phyloP scores from a whole-genome alignment of 2,888 invertebrate genomes.

The Polydrusus pterygomalis region DNA sequence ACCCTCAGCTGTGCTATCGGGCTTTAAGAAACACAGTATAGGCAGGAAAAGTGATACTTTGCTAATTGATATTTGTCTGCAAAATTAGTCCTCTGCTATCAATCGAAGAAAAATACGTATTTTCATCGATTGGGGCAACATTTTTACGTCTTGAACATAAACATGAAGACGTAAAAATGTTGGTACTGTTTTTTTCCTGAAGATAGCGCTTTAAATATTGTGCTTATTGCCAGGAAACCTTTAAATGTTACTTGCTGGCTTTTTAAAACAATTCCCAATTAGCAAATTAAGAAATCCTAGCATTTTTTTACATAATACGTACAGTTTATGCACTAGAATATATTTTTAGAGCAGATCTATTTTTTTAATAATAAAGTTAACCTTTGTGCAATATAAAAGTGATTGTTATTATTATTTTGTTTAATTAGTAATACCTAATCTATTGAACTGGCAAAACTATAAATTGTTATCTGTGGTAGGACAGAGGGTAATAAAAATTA shows the following conservation, averaged over 20 bases:
- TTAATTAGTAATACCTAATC: background rate
- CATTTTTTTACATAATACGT: slow-evolving; percentile 2
- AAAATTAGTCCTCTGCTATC: too few relatives aligned
- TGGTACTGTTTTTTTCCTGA: too few relatives aligned
- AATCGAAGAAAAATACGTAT: too few relatives aligned
- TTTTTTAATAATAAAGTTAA: slow-evolving; percentile 31
- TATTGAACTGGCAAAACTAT: slow-evolving; percentile 18
- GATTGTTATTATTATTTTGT: slow-evolving; percentile 28
- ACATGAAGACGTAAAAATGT: too few relatives aligned
- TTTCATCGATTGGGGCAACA: too few relatives aligned
- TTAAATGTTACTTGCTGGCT: background rate
- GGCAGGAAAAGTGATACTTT: too few relatives aligned
- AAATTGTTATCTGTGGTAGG: background rate
- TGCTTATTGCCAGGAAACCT: too few relatives aligned
- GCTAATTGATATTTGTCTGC: too few relatives aligned
- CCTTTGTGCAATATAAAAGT: slow-evolving; percentile 38
- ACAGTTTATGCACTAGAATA: slow-evolving; percentile 6
- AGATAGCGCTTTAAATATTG: too few relatives aligned
- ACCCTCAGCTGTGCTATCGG: too few relatives aligned
- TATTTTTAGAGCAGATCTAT: slow-evolving; percentile 18
- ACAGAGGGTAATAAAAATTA: background rate
- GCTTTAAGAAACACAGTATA: too few relatives aligned
- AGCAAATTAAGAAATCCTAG: background rate
- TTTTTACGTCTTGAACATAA: too few relatives aligned
- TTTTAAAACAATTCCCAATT: background rate